phyloP scores from a whole-genome alignment of 1,140 invertebrate genomes.

The Drosophila oshimai region DNA sequence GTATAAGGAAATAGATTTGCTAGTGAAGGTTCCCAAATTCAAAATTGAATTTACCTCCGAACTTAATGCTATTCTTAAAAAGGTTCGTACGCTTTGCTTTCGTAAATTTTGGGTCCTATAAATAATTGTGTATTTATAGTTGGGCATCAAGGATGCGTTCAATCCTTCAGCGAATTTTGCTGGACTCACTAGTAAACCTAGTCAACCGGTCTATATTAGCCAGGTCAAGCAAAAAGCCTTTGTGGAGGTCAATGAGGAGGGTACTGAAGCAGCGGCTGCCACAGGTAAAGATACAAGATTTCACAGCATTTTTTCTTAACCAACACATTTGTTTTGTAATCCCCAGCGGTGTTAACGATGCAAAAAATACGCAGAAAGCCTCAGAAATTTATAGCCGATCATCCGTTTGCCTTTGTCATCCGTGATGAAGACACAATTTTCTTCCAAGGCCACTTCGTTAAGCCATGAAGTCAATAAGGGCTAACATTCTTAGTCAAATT shows the following conservation, averaged over 20 bases:
- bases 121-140: conserved; percentile 57
- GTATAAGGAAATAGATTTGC: conserved; percentile 69
- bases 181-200: conserved; percentile 84
- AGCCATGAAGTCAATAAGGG: no score
- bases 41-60: conserved; percentile 84
- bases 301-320: neutral
- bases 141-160: conserved; percentile 86
- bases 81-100: conserved; percentile 68
- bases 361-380: no score
- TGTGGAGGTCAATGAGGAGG: conserved; percentile 85
- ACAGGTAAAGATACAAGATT: conserved; percentile 66
- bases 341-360: neutral
- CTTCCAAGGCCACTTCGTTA: neutral
- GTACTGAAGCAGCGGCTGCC: conserved; percentile 84
- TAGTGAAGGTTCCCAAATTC: conserved; percentile 86
- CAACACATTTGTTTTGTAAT: neutral
- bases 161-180: conserved; percentile 84
- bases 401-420: conserved; percentile 53
- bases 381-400: conserved; percentile 47
- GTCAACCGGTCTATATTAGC: conserved; percentile 65
- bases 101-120: no score
- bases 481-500: no score
- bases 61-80: conserved; percentile 83
- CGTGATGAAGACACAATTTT: neutral
- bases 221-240: conserved; percentile 84